These are phyloP conservation scores for Ochotona princeps DNA, from an alignment of 2,113 vertebrate species.

Conservation along the genomic window DNA sequence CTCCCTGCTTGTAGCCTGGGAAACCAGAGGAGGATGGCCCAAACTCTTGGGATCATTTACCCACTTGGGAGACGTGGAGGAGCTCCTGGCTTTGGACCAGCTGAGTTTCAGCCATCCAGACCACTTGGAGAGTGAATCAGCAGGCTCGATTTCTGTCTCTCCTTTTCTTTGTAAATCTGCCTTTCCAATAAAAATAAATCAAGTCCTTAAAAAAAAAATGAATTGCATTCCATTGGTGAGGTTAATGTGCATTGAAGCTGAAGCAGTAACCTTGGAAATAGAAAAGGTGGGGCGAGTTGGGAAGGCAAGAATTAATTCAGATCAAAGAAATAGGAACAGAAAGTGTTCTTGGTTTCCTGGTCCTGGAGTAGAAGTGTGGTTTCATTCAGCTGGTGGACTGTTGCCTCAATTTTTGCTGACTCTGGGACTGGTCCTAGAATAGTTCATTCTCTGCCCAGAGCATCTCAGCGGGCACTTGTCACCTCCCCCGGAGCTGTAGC, in stretches of 20 bases:
- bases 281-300: neutral
- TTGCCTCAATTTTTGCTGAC: constrained; percentile 70
- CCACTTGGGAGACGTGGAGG: no score
- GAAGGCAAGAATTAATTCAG: constrained; percentile 25
- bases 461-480: constrained; percentile 67
- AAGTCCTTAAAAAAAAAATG: no score
- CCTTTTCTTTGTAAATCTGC: no score
- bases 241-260: neutral
- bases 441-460: constrained; percentile 71
- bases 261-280: constrained; percentile 14
- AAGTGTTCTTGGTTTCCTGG: neutral
- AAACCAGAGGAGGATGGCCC: no score
- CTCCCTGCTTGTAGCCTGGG: no score
- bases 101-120: no score
- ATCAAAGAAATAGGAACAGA: neutral
- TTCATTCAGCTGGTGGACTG: constrained; percentile 56
- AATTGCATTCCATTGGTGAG: neutral
- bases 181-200: no score
- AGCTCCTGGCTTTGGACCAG: no score
- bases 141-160: no score
- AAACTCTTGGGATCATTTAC: no score
- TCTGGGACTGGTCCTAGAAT: constrained; percentile 68
- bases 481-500: constrained; percentile 45
- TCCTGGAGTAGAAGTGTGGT: constrained; percentile 52
- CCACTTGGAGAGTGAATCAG: no score